These are phyloP conservation scores for Peromyscus melanophrys DNA, from an alignment of 2,797 vertebrate genomes.

Conservation along the genomic window DNA sequence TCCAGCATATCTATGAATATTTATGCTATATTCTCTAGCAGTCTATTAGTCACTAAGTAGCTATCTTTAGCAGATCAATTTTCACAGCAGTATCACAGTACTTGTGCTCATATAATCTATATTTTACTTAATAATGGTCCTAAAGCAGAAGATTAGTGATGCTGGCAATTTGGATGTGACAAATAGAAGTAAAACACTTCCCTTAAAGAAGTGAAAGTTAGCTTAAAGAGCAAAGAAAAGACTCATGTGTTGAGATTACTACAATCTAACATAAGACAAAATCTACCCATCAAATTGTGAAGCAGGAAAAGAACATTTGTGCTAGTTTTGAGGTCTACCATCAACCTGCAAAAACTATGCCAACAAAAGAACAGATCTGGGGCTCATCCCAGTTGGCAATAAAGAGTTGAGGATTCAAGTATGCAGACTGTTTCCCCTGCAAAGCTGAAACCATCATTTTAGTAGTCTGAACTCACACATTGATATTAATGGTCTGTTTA, in stretches of 20 bases:
- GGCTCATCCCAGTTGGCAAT: not conserved
- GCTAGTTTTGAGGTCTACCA: not conserved
- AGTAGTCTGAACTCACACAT: not conserved
- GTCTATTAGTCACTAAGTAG: not conserved
- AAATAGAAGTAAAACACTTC: not conserved
- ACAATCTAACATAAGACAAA: not conserved
- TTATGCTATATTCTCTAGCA: not conserved
- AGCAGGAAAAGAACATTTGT: not conserved
- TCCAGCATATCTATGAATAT: not conserved
- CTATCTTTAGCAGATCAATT: not conserved
- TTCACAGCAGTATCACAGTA: not conserved
- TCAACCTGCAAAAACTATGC: not conserved
- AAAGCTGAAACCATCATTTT: constrained; percentile 3
- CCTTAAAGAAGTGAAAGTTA: not conserved
- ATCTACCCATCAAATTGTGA: not conserved
- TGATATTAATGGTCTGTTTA: not conserved
- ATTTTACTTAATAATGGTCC: not conserved
- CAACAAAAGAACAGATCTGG: not conserved
- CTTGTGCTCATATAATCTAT: not conserved
- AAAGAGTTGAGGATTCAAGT: constrained; percentile 43
- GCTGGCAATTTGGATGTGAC: not conserved
- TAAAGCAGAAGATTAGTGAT: not conserved
- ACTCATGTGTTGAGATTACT: not conserved
- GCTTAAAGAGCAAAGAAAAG: not conserved
- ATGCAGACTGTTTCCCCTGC: not conserved